Evolutionary conservation across 2,888 invertebrate species (phyloP).

Genomic region (Drosophila infuscata): DNA sequence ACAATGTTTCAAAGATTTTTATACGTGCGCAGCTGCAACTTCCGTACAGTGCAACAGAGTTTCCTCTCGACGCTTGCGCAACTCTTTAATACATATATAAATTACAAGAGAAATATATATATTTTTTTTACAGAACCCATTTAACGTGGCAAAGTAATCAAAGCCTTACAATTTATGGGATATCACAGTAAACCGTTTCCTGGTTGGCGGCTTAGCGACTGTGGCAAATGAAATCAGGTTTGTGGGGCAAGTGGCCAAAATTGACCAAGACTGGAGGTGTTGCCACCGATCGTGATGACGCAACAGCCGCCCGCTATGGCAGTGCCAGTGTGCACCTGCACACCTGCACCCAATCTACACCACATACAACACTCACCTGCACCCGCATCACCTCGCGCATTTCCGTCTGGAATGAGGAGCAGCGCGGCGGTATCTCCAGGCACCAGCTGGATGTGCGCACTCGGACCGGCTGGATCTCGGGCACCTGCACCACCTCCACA

Average conservation of each 20-base stretch:
- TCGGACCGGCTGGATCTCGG: slow-evolving; percentile 87
- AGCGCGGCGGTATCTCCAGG: slow-evolving; percentile 91
- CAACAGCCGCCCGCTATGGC: slow-evolving; percentile 62
- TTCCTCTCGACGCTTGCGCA: slow-evolving; percentile 56
- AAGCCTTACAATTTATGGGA: slow-evolving; percentile 59
- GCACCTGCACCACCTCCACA: slow-evolving; percentile 85
- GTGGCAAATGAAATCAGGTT: slow-evolving; percentile 65
- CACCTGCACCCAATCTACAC: slow-evolving; percentile 38
- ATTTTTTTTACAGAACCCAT: slow-evolving; percentile 60
- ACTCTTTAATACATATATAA: slow-evolving; percentile 18
- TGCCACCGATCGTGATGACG: slow-evolving; percentile 56
- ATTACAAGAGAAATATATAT: not conserved
- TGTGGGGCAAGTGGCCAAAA: slow-evolving; percentile 68
- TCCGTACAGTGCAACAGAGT: slow-evolving; percentile 55
- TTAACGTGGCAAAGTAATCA: slow-evolving; percentile 43
- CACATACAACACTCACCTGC: slow-evolving; percentile 87
- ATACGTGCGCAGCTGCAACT: slow-evolving; percentile 53
- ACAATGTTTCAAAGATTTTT: slow-evolving; percentile 8
- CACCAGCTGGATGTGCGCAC: slow-evolving; percentile 92
- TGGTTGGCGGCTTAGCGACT: slow-evolving; percentile 52
- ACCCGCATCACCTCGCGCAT: slow-evolving; percentile 89
- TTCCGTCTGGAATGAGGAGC: slow-evolving; percentile 90
- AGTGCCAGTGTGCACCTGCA: slow-evolving; percentile 27
- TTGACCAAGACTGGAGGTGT: slow-evolving; percentile 59
- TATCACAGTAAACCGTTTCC: slow-evolving; percentile 52